Evolutionary conservation across 2,888 invertebrate genomes (phyloP), one percentile per base, ranked within the genome.

Genomic region (Abscondita cerata): DNA sequence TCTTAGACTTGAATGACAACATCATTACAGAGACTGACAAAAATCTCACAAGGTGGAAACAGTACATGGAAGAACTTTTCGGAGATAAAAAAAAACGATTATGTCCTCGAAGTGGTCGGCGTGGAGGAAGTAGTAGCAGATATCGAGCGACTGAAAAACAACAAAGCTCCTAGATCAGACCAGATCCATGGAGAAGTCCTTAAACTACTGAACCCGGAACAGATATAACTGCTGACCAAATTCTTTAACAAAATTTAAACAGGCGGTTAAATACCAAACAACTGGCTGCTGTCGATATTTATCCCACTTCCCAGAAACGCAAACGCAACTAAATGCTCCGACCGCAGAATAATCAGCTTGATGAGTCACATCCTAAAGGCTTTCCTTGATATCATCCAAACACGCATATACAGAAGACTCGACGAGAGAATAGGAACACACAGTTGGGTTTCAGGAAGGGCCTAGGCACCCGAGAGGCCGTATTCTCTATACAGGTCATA

Each of bases 231-330:
- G 15, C 2, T 61, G 20, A 31, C 33, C 12, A 47, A 13, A 1
- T 25, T 63, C n/a, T 60, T 51, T 41, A 55, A 57, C 50, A 19
- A 60, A 46, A 67, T 65, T 12, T 67, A 67, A 13, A 16, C 41
- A 15, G 44, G 25, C n/a, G 44, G 16, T 8, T 3, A 19, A 8
- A 53, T 59, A n/a, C 52, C 59, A n/a, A 53, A 54, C 6, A 47
- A 54, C 5, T 59, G 47, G 38, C 16, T 54, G n/a, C 19, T 48
- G 9, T 59, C 47, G 46, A 54, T 31, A 31, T 47, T 59, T 25
- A 52, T 59, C 8, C 18, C 48, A 18, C 16, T 59, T 8, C 46
- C 47, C 16, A 54, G 54, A 25, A 53, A 33, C 16, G 6, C n/a
- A 15, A 53, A 46, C 8, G 52, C 59, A 31, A 44, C 16, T 12